A percentile compares a stretch with the other conserved stretches of the same genome.
Evolutionary conservation across 2,797 vertebrate species (phyloP).

Genomic region (Gadopsis marmoratus): DNA sequence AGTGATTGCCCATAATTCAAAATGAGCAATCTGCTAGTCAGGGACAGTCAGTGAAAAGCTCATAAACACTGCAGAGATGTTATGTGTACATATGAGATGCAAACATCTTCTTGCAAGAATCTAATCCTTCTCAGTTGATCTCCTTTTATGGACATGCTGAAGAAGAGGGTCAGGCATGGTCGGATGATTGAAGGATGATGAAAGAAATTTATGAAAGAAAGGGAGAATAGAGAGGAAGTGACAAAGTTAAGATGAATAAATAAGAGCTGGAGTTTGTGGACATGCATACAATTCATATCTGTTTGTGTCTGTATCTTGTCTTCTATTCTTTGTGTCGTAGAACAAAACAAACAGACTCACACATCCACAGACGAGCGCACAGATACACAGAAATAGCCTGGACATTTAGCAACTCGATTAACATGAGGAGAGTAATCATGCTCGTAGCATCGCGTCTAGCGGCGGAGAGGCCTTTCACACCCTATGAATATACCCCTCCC

Average conservation of each 20-base stretch:
- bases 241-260: conserved; percentile 35
- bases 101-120: conserved; percentile 48
- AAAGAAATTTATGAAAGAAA: conserved; percentile 55
- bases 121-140: conserved; percentile 42
- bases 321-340: conserved; percentile 27
- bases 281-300: conserved; percentile 13
- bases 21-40: conserved; percentile 35
- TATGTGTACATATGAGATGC: conserved; percentile 52
- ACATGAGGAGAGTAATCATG: conserved; percentile 71
- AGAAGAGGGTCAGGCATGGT: conserved; percentile 21
- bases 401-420: conserved; percentile 72
- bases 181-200: conserved; percentile 27
- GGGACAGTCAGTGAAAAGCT: conserved; percentile 40
- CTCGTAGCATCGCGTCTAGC: conserved; percentile 60
- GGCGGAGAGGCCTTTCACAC: conserved; percentile 63
- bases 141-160: conserved; percentile 44
- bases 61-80: conserved; percentile 43
- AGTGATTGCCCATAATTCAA: conserved; percentile 64
- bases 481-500: conserved; percentile 68
- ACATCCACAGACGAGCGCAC: conserved; percentile 13
- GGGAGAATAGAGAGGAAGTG: conserved; percentile 26
- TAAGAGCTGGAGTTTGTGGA: conserved; percentile 14
- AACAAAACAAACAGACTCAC: conserved; percentile 36
- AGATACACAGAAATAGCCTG: conserved; percentile 41
- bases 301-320: conserved; percentile 30